A percentile compares a stretch with the other conserved stretches of the same genome.
phyloP scores from a whole-genome alignment of 2,888 invertebrate genomes.

The Ennomos erosarius region DNA sequence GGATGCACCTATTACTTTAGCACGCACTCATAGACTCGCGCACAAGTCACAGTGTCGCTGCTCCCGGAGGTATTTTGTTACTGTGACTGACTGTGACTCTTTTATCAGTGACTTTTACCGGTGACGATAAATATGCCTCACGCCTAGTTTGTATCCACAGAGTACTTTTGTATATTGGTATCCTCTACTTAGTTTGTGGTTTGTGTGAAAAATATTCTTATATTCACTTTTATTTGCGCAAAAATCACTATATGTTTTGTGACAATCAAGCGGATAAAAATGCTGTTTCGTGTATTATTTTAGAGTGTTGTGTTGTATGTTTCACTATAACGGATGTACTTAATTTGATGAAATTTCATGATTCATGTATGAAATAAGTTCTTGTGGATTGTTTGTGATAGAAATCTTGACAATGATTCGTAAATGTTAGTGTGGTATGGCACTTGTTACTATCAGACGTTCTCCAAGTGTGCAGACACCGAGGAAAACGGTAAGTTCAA shows the following conservation, averaged over 20 bases:
- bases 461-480: slow-evolving; percentile 83
- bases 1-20: too few relatives aligned
- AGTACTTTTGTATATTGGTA: too few relatives aligned
- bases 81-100: too few relatives aligned
- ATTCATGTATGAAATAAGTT: slow-evolving; percentile 71
- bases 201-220: too few relatives aligned
- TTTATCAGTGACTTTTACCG: too few relatives aligned
- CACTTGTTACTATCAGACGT: slow-evolving; percentile 83
- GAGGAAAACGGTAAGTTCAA: slow-evolving; percentile 78
- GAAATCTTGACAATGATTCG: slow-evolving; percentile 72
- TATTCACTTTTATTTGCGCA: slow-evolving; percentile 46
- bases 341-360: slow-evolving; percentile 56
- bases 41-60: too few relatives aligned
- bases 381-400: slow-evolving; percentile 75
- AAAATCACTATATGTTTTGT: slow-evolving; percentile 38
- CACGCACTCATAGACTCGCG: too few relatives aligned
- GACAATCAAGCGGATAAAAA: slow-evolving; percentile 45
- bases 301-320: slow-evolving; percentile 45
- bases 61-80: too few relatives aligned
- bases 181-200: too few relatives aligned
- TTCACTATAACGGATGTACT: slow-evolving; percentile 47
- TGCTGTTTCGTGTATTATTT: slow-evolving; percentile 39
- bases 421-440: slow-evolving; percentile 81
- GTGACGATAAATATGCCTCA: too few relatives aligned
- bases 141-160: too few relatives aligned